Evolutionary conservation across 2,113 vertebrate genomes (phyloP).

Genomic region (Pituophis catenifer): DNA sequence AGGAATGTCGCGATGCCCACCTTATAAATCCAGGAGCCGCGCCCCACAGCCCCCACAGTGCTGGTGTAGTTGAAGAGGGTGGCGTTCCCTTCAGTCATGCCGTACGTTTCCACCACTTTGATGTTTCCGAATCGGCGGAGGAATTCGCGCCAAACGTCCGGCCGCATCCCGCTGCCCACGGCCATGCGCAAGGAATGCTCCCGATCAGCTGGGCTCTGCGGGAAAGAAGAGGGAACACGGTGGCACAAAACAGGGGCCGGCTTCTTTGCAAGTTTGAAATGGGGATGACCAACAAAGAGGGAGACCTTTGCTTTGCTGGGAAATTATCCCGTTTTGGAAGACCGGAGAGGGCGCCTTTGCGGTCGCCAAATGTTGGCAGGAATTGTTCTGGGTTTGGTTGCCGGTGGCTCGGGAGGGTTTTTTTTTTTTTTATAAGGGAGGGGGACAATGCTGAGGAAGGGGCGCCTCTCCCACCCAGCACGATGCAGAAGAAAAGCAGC

Average conservation of each 20-base stretch:
- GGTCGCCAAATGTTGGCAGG: neutral
- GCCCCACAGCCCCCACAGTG: neutral
- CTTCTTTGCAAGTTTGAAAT: neutral
- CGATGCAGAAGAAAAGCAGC: neutral
- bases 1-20: neutral
- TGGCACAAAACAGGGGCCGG: neutral
- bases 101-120: neutral
- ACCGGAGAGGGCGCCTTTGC: neutral
- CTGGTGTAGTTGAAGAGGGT: conserved; percentile 4
- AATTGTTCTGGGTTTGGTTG: neutral
- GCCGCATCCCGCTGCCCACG: neutral
- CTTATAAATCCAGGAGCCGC: conserved; percentile 11
- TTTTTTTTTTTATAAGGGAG: neutral
- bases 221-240: neutral
- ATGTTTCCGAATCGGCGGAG: conserved; percentile 2
- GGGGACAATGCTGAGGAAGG: neutral
- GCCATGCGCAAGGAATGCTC: conserved; percentile 9
- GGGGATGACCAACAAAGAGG: rapidly evolving
- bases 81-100: conserved; percentile 19
- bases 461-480: neutral
- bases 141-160: neutral
- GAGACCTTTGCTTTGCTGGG: neutral
- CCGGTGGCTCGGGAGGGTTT: neutral
- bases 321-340: neutral
- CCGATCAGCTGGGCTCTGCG: neutral